Evolutionary conservation across 2,888 invertebrate species (phyloP).

Genomic region (Yponomeuta plumbellus): DNA sequence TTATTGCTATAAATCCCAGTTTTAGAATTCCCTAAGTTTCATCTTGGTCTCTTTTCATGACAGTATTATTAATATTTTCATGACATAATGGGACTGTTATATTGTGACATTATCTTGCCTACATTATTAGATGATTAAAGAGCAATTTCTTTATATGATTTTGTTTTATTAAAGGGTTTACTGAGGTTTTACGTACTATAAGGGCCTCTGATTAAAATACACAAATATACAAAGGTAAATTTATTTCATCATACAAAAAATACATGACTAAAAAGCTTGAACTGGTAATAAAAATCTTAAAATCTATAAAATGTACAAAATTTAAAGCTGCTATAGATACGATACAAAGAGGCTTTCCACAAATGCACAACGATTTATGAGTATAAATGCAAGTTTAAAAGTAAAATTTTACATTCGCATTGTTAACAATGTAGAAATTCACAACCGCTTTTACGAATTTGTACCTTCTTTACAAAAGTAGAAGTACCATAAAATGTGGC

Average conservation of each 20-base stretch:
- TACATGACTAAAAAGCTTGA: conserved; percentile 1
- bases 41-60: conserved; percentile 9
- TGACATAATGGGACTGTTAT: conserved; percentile 25
- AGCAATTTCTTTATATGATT: conserved; percentile 34
- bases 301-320: conserved; percentile 34
- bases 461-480: neutral
- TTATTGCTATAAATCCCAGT: too few species aligned
- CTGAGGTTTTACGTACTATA: too few species aligned
- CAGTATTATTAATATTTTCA: conserved; percentile 45
- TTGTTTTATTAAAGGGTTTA: conserved; percentile 21
- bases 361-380: neutral
- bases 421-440: neutral
- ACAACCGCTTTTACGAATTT: neutral
- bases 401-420: neutral
- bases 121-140: conserved; percentile 49
- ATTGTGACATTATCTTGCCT: conserved; percentile 58
- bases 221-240: conserved; percentile 13
- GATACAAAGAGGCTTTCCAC: neutral
- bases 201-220: neutral
- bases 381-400: neutral
- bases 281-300: neutral
- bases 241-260: conserved; percentile 2
- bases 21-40: neutral
- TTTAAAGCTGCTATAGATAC: conserved; percentile 56
- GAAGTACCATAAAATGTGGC: neutral